Base-by-base conservation (phyloP, 2,888 invertebrate species). In the Napeogenes inachia region DNA sequence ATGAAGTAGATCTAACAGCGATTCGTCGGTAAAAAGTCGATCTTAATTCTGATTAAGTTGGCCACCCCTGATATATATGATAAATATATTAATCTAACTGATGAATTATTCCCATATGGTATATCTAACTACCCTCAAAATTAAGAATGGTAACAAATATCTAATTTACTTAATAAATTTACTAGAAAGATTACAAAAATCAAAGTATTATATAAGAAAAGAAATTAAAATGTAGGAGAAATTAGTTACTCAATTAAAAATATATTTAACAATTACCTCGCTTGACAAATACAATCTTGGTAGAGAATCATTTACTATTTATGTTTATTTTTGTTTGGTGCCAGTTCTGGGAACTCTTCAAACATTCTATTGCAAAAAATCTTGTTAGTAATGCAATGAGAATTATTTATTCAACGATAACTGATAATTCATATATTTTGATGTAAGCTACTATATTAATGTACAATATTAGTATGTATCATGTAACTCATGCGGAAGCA, bases 261-360 rank as follows among this genome's bases (percentile, higher is more conserved):
- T 62, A 63, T 57, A 45, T 38, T 46, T 30, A 54, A 61, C 57
- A 56, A 74, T 88, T 88, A 88, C 87, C 87, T 88, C 79, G 69
- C 69, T 74, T 68, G 69, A 69, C 73, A 74, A 72, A 79, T 65
- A 75, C 73, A 74, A 74, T 75, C 66, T 61, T 55, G 61, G 72
- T 62, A 46, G 60, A 57, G 35, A 57, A 30, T 32, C 38, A 61
- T 21, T 21, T 70, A 67, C 75, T 83, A 82, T 75, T 81, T 80
- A 80, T 82, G 79, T 78, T 84, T 85, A 85, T 80, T 76, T 82
- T 81, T 82, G 80, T 84, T 87, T 80, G 85, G 79, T 74, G 87
- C 86, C 89, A 90, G 85, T 75, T 82, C 87, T 67, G 90, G 90
- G 78, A 89, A 89, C 75, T 90, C 90, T 89, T 90, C 82, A 85